phyloP scores from a whole-genome alignment of 2,113 vertebrate genomes.

The Ceyx cyanopectus region DNA sequence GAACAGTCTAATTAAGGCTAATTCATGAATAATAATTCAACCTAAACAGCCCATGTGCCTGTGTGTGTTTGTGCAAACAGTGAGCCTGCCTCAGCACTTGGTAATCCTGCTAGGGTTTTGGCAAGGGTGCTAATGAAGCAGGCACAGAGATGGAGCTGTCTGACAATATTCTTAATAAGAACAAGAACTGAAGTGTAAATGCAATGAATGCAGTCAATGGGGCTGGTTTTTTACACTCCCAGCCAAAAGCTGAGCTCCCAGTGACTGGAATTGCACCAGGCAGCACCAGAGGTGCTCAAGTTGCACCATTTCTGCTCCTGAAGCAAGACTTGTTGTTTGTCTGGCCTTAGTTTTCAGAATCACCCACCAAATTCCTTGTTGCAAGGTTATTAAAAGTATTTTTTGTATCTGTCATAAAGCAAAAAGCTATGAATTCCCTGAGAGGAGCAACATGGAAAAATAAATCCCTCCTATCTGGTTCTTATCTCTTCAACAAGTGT shows the following conservation, averaged over 20 bases:
- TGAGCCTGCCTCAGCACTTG: neutral
- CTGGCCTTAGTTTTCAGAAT: slow-evolving; percentile 12
- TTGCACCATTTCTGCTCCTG: neutral
- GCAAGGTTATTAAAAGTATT: slow-evolving; percentile 58
- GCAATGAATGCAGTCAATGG: neutral
- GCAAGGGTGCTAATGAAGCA: slow-evolving; percentile 6
- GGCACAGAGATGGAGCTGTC: neutral
- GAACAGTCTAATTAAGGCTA: slow-evolving; percentile 31
- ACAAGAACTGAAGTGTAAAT: neutral
- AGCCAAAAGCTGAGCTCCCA: neutral
- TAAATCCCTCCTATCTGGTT: neutral
- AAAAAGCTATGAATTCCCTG: slow-evolving; percentile 19
- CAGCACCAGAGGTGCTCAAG: neutral
- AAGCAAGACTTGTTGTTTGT: neutral
- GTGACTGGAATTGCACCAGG: neutral
- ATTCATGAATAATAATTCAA: slow-evolving; percentile 35
- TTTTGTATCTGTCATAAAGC: slow-evolving; percentile 52
- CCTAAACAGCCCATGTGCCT: neutral
- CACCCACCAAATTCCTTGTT: neutral
- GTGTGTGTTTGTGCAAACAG: slow-evolving; percentile 12
- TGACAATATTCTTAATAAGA: slow-evolving; percentile 17
- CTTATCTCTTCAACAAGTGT: slow-evolving; percentile 28
- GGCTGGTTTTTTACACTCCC: neutral
- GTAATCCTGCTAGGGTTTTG: neutral
- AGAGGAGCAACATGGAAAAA: slow-evolving; percentile 12